These are phyloP conservation scores for Cirrhinus mrigala DNA, from an alignment of 2,797 vertebrate genomes.

Conservation along the genomic window DNA sequence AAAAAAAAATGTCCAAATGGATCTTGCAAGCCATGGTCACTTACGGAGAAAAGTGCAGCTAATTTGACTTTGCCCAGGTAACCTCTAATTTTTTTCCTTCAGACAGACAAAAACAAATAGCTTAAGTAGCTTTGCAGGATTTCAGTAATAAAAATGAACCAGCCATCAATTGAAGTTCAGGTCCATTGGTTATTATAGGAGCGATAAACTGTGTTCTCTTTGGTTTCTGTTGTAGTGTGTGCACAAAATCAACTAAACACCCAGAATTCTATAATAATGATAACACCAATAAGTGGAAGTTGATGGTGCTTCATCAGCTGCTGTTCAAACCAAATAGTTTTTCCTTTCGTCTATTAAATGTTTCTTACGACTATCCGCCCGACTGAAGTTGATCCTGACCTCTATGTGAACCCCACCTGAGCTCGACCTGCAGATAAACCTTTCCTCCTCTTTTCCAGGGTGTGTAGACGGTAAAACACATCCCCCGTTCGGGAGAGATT, in stretches of 20 bases:
- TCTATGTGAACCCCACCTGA: slow-evolving; percentile 47
- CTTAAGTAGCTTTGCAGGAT: background rate
- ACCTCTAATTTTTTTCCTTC: slow-evolving; percentile 46
- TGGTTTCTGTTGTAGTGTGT: background rate
- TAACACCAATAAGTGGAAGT: background rate
- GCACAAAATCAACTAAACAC: background rate
- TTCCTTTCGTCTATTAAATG: background rate
- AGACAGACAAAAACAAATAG: background rate
- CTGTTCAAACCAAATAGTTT: background rate
- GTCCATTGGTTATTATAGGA: background rate
- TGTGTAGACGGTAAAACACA: slow-evolving; percentile 40
- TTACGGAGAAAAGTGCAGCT: slow-evolving; percentile 42
- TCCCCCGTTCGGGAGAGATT: slow-evolving; percentile 54
- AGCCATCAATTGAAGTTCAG: background rate
- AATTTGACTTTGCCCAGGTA: slow-evolving; percentile 65
- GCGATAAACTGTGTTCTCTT: background rate
- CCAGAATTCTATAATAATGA: background rate
- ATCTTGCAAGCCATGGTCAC: slow-evolving; percentile 31
- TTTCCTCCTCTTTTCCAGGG: slow-evolving; percentile 27
- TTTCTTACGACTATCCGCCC: background rate
- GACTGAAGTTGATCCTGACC: slow-evolving; percentile 38
- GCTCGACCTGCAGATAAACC: slow-evolving; percentile 46
- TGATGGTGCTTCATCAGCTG: background rate
- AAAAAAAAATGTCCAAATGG: background rate
- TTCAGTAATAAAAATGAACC: background rate